Base-by-base conservation (phyloP, 1,140 invertebrate species). In the Zaprionus kolodkinae region DNA sequence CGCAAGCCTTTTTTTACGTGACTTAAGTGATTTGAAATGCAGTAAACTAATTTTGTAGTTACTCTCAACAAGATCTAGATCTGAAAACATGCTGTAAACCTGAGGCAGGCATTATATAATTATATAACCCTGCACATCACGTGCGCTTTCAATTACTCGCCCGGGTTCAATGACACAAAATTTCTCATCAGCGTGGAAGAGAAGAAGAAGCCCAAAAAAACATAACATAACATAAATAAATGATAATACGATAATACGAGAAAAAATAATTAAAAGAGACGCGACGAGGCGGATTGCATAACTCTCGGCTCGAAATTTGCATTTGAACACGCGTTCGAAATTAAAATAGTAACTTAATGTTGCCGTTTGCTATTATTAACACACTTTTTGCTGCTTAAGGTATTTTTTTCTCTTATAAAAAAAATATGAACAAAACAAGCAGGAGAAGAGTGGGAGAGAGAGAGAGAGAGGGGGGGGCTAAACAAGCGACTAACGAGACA, bases 231-330 rank as follows among this genome's bases (percentile, higher is more conserved):
- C n/a, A 45, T 9, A 45, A 45, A 61, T 11, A 25, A 50, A 36
- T 21, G 35, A 66, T n/a, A 40, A 1, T 11, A n/a, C 6, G n/a
- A 17, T 15, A 45, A 45, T 45, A 45, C 10, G 50, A 52, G 35
- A 63, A 52, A 3, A 33, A 69, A 65, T 72, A 94, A 73, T 95
- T 93, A 25, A 76, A 70, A 63, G 56, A 56, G 75, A 25, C 35
- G 15, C 57, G 36, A 12, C 59, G 68, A 1, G 6, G 38, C 7
- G n/a, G 6, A 78, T 78, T 78, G 66, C 76, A 70, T 78, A 71
- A 70, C 57, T 43, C 25, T 27, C 40, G 40, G 63, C 17, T 13
- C 15, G 38, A 61, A 76, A 78, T 76, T 76, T 50, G 70, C 67
- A 79, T 79, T 79, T 60, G 25, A 59, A 76, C 73, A 79, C 74